Evolutionary conservation across 2,888 invertebrate genomes (phyloP), one percentile per base, ranked within the genome.

Genomic region (Drosophila limbata): DNA sequence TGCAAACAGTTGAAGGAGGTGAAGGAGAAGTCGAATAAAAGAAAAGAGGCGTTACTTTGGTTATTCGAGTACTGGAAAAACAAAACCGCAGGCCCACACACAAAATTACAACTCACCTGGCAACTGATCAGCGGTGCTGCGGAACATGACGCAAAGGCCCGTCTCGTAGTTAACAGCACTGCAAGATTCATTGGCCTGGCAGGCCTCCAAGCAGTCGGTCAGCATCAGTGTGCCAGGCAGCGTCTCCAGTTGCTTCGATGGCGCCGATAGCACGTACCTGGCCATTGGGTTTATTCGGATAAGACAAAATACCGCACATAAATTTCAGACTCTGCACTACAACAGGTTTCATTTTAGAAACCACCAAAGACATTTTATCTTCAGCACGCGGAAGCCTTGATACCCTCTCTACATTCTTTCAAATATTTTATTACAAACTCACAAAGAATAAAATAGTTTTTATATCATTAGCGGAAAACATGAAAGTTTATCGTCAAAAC

Each of bases 151-250:
- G 93, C 98, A 98, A 56, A 98, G 95, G 77, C 98, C 98, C 69
- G 98, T 98, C 94, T 98, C 98, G 94, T 97, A 98, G 94, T 98
- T 98, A 94, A 98, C 96, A 84, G 97, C 96, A 92, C 96, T 96
- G 93, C 98, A 98, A 91, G 97, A 96, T 93, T 97, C 96, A 94
- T 98, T 98, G 91, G 95, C 95, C 93, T 97, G 97, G 93, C 98
- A 98, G 91, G 96, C 96, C 94, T 97, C 97, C 90, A 98, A 94
- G 94, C 98, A 98, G 93, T 98, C 98, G 91, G 97, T 97, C 92
- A 98, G 94, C 97, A 98, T 97, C 90, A 98, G 94, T 77, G 97
- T 97, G 88, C 97, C 98, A 63, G 98, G 97, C 93, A 97, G 95
- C 89, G 97, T 96, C 93, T 97, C 97, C 91, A 98, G 94, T 90